Evolutionary conservation across 2,113 vertebrate species (phyloP).

Genomic region (Hyperopisus bebe): DNA sequence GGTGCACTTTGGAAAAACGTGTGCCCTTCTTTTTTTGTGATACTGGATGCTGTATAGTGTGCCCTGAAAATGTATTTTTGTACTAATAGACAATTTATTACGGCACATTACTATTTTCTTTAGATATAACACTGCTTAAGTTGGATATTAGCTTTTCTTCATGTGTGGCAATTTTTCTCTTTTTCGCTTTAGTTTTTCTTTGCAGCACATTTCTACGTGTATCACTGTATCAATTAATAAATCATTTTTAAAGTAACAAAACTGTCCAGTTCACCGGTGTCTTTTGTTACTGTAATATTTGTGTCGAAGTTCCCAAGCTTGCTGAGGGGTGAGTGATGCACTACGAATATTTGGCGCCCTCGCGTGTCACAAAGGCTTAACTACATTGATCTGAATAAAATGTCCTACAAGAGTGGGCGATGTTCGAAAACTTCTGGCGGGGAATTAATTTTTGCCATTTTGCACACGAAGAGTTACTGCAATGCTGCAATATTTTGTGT

Average conservation of each 20-base stretch:
- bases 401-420: background rate
- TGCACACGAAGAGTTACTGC: background rate
- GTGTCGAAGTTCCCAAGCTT: background rate
- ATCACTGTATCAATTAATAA: slow-evolving; percentile 88
- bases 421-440: background rate
- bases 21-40: slow-evolving; percentile 82
- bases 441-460: background rate
- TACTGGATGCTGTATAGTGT: slow-evolving; percentile 94
- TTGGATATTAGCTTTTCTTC: slow-evolving; percentile 75
- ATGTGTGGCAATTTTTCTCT: slow-evolving; percentile 77
- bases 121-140: slow-evolving; percentile 94
- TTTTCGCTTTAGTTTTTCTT: slow-evolving; percentile 61
- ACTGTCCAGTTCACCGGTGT: background rate
- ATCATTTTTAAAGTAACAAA: slow-evolving; percentile 88
- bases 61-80: slow-evolving; percentile 99
- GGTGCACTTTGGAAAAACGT: slow-evolving; percentile 69
- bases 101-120: slow-evolving; percentile 93
- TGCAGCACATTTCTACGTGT: slow-evolving; percentile 94
- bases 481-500: background rate
- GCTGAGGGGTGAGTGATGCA: background rate
- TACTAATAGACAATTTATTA: slow-evolving; percentile 99
- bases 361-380: background rate
- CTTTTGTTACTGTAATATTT: background rate
- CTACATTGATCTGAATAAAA: background rate
- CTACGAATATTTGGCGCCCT: background rate